phyloP scores from a whole-genome alignment of 2,888 invertebrate species.

The Phyllotreta striolata region DNA sequence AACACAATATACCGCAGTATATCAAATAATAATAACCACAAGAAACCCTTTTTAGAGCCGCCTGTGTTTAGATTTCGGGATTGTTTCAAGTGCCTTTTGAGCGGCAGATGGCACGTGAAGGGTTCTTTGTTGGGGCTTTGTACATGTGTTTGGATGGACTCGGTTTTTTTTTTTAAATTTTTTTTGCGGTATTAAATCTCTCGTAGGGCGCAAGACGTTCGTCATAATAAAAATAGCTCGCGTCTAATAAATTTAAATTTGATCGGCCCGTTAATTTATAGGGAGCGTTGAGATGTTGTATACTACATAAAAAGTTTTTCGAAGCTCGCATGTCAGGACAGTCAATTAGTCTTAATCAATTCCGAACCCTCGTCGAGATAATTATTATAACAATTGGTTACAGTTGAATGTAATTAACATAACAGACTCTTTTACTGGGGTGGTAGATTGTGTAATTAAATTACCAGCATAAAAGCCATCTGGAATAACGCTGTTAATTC shows the following conservation, averaged over 20 bases:
- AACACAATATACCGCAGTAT: too few species aligned
- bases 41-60: too few species aligned
- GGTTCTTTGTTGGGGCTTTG: constrained; percentile 26
- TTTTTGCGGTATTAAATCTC: constrained; percentile 18
- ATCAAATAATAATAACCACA: too few species aligned
- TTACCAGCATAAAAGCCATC: constrained; percentile 4
- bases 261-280: neutral
- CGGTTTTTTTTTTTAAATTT: constrained; percentile 19
- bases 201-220: constrained; percentile 19
- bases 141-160: constrained; percentile 21
- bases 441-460: constrained; percentile 13
- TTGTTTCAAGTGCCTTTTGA: constrained; percentile 16
- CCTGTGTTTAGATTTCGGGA: too few species aligned
- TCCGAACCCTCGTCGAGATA: constrained; percentile 14
- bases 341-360: constrained; percentile 29
- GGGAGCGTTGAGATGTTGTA: too few species aligned
- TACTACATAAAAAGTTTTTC: neutral
- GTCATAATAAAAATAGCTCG: constrained; percentile 24
- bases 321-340: constrained; percentile 5
- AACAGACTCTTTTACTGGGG: constrained; percentile 9
- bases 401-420: constrained; percentile 11
- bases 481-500: constrained; percentile 1
- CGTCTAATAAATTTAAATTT: constrained; percentile 7
- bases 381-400: constrained; percentile 16
- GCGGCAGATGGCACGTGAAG: constrained; percentile 31